Percentiles rank a stretch among this genome's conserved stretches.
These are phyloP conservation scores for Crossocerus cetratus DNA, from an alignment of 2,888 invertebrate species.

Conservation along the genomic window DNA sequence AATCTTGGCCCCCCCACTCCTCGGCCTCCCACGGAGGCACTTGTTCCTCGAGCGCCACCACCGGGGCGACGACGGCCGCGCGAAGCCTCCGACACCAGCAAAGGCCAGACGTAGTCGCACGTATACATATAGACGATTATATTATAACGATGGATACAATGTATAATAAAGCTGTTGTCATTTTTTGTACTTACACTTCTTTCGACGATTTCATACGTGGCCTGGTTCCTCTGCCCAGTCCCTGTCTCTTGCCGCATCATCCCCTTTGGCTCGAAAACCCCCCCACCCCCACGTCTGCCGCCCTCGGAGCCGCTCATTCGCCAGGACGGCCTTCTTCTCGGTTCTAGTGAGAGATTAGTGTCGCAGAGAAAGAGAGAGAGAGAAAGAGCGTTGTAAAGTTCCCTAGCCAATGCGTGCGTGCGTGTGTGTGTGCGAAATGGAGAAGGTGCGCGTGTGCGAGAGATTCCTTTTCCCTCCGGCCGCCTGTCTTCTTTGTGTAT, in stretches of 20 bases:
- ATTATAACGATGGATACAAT: conserved; percentile 55
- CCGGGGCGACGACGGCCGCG: too few species aligned
- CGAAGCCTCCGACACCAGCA: too few species aligned
- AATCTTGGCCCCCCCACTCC: too few species aligned
- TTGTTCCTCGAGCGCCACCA: too few species aligned
- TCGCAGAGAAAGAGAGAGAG: neutral
- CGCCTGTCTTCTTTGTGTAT: conserved; percentile 30
- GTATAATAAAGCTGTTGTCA: conserved; percentile 70
- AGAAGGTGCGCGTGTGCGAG: conserved; percentile 11
- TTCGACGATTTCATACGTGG: conserved; percentile 61
- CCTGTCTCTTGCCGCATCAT: neutral
- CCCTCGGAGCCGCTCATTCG: neutral
- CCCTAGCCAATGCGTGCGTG: conserved; percentile 36
- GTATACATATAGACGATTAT: conserved; percentile 62
- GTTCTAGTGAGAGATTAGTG: neutral
- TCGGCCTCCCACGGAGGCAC: too few species aligned
- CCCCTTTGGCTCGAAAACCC: too few species aligned
- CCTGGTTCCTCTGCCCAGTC: neutral
- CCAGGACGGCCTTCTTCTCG: conserved; percentile 13
- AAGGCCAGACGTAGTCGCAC: conserved; percentile 20
- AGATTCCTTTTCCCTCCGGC: too few species aligned
- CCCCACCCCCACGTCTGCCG: neutral
- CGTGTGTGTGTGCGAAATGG: conserved; percentile 27
- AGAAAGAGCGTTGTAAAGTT: conserved; percentile 56
- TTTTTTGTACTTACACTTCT: conserved; percentile 71